Evolutionary conservation across 2,113 vertebrate genomes (phyloP), one percentile per base, ranked within the genome.

Genomic region (Thinocorus orbignyianus): DNA sequence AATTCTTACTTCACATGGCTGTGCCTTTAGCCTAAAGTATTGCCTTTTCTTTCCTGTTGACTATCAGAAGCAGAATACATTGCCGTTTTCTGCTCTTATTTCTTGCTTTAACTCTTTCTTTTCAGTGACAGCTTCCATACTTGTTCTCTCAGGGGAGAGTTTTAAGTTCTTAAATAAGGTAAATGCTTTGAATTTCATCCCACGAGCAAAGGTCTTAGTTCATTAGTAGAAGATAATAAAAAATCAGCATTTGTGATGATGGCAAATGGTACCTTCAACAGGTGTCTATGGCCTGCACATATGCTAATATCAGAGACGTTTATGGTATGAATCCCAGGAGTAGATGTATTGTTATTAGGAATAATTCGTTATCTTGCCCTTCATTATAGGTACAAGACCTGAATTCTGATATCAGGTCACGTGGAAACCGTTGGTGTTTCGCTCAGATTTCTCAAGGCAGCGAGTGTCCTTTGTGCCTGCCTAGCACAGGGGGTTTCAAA

Each of bases 131-230:
- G 68, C 77, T 97, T 94, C 85, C 37, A 23, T 89, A 76, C 55
- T 66, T 92, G 17, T 64, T 95, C 64, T 88, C 85, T 93, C 85
- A 48, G 55, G 91, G 76, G 81, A 94, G 52, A 92, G 35, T 89
- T 96, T 94, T 86, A 95, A 92, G 77, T 96, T 96, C 85, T 92
- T 95, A 95, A 94, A 54, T 93, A 93, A 92, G 66, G 91, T 96
- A 95, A 96, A 96, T 91, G 81, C 91, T 95, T 97, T 95, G 91
- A 94, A 95, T 97, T 92, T 92, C 74, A 61, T 95, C 85, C 89
- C 87, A 6, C 26, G 93, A 96, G 87, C 52, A 31, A 51, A 87
- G 28, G 41, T 94, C 86, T 92, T 73, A 82, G 58, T 58, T 97
- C 71, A 70, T 95, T 94, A 95, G 64, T 54, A 85, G 70, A 91